Evolutionary conservation across 2,113 vertebrate species (phyloP).

Genomic region (Saguinus imperator): DNA sequence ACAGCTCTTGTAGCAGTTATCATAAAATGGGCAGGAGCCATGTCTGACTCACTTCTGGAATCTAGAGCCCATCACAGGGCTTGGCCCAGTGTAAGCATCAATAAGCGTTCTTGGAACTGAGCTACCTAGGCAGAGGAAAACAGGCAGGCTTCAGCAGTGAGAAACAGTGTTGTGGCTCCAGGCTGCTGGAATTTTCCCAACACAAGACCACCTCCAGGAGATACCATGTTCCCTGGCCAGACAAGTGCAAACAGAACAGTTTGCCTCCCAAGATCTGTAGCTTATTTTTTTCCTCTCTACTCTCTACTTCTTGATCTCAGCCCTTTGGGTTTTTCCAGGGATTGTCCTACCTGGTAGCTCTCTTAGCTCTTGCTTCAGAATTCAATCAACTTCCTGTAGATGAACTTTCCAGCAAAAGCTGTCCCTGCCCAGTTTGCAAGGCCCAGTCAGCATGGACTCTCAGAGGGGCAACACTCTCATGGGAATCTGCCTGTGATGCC

Average conservation of each 20-base stretch:
- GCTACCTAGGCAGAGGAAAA: background rate
- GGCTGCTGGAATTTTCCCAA: conserved; percentile 29
- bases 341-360: background rate
- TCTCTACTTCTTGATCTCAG: background rate
- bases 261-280: background rate
- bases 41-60: background rate
- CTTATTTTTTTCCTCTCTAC: background rate
- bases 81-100: background rate
- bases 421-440: background rate
- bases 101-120: conserved; percentile 30
- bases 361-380: background rate
- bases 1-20: background rate
- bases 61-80: background rate
- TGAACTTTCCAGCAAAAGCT: background rate
- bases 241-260: background rate
- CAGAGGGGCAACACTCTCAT: background rate
- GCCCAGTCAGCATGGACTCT: background rate
- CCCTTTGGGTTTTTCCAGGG: background rate
- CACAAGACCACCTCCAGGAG: background rate
- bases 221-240: background rate
- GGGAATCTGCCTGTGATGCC: background rate
- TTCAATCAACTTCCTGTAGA: background rate
- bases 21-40: background rate
- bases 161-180: background rate
- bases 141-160: background rate